These are phyloP conservation scores for Pollicipes pollicipes DNA, from an alignment of 1,140 invertebrate species.

Conservation along the genomic window DNA sequence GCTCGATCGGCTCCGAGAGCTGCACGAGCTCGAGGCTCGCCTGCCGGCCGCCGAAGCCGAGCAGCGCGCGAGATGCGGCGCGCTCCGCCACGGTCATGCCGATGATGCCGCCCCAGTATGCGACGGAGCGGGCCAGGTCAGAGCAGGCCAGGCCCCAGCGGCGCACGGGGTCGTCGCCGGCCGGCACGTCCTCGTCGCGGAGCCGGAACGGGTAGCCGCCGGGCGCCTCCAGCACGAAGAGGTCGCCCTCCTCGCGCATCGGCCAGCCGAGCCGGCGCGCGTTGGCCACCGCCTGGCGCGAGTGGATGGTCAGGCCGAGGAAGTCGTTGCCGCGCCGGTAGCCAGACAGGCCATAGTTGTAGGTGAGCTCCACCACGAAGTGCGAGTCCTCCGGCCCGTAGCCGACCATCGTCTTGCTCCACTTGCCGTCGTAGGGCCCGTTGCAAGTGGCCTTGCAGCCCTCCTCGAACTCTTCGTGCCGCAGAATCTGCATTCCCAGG, in stretches of 20 bases:
- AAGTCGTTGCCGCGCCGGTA: constrained; percentile 55
- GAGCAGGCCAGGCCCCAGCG: not conserved
- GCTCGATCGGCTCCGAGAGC: constrained; percentile 41
- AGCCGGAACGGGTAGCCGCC: constrained; percentile 32
- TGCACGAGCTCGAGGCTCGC: constrained; percentile 26
- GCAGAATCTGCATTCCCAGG: constrained; percentile 84
- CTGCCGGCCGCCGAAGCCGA: constrained; percentile 9
- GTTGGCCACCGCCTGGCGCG: constrained; percentile 24
- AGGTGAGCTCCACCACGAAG: constrained; percentile 93
- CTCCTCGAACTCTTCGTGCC: constrained; percentile 93
- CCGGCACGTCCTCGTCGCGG: not conserved
- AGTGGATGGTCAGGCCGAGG: constrained; percentile 29
- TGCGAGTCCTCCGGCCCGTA: constrained; percentile 88
- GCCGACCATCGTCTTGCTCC: constrained; percentile 99
- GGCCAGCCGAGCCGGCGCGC: constrained; percentile 24
- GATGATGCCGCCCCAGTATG: constrained; percentile 20
- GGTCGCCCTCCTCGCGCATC: constrained; percentile 22
- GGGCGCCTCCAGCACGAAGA: constrained; percentile 23
- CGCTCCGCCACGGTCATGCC: constrained; percentile 17
- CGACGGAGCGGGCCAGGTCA: constrained; percentile 6
- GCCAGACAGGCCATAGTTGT: constrained; percentile 80
- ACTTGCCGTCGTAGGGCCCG: constrained; percentile 89
- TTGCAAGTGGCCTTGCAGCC: constrained; percentile 92
- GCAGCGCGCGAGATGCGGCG: constrained; percentile 13
- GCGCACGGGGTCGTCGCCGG: not conserved